Evolutionary conservation across 2,113 vertebrate species (phyloP).

Genomic region (Nansenia antarctica): DNA sequence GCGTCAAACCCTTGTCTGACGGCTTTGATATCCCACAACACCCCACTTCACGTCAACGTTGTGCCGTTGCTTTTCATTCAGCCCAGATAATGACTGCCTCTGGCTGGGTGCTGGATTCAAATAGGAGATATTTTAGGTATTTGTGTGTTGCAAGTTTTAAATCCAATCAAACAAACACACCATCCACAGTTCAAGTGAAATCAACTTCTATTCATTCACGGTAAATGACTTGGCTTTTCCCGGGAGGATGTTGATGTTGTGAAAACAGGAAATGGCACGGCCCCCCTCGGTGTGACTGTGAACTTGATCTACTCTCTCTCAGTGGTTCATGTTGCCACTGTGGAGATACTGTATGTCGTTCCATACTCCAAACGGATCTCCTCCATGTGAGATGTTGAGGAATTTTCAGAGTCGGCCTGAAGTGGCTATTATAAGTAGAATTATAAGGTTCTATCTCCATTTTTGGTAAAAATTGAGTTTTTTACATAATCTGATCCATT

Average conservation of each 20-base stretch:
- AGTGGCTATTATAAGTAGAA: no score
- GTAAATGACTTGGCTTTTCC: not conserved
- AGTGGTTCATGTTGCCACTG: not conserved
- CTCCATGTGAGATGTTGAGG: not conserved
- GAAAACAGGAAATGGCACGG: not conserved
- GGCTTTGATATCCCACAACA: conserved; percentile 5
- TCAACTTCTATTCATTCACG: no score
- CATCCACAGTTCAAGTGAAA: not conserved
- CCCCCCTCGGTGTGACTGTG: not conserved
- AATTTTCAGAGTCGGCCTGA: not conserved
- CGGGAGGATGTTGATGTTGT: not conserved
- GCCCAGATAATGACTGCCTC: not conserved
- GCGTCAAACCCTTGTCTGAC: not conserved
- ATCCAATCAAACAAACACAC: not conserved
- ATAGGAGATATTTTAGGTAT: not conserved
- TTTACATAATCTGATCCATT: no score
- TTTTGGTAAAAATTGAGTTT: no score
- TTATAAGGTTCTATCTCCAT: no score
- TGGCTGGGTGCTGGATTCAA: not conserved
- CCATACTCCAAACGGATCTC: not conserved
- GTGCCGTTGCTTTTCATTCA: not conserved
- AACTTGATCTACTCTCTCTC: not conserved
- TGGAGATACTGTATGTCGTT: not conserved
- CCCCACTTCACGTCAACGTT: not conserved
- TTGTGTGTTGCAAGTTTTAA: not conserved